Evolutionary conservation across 2,113 vertebrate species (phyloP), one percentile per base, ranked within the genome.

Genomic region (Anguilla japonica): DNA sequence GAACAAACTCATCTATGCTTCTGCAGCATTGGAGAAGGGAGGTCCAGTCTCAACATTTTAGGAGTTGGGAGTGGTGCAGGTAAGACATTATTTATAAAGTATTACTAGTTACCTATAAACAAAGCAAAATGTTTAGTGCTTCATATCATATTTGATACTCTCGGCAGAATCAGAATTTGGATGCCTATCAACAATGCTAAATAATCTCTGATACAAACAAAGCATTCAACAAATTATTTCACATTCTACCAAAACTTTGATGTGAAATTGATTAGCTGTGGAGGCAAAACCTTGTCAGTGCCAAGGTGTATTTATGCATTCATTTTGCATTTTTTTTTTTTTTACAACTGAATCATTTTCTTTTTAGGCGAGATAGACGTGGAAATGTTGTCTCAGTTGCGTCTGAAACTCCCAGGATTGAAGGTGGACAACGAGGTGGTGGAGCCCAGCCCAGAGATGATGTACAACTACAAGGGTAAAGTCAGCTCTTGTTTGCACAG

Each of bases 41-140:
- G 94, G 89, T 88, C 94, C 0, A 92, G 92, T 71, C 88, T 98
- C 56, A 96, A 88, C 81, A 91, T 97, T n/a, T 94, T 97, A 85
- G 96, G 96, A 88, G 95, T 98, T 81, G 97, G 97, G 91, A 97
- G 96, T 29, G 96, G 97, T 88, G 94, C 94, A 90, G 96, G 97
- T 97, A 93, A 96, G 95, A 89, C 84, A 87, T 79, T 75, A 20
- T 83, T 6, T 5, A n/a, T 71, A 71, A 26, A 71, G 5, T n/a
- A 71, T 71, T n/a, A 71, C 63, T 22, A 71, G 6, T 2, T 2
- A 71, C 16, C 22, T 0, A n/a, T 20, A 63, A 63, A 1, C 20
- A 63, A 63, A 56, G 53, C 8, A 15, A 56, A 15, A 63, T 63
- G 20, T 63, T 63, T 63, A 63, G 20, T 63, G 60, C 20, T 20